Base-by-base conservation (phyloP, 2,888 invertebrate species). In the Helleia helle region DNA sequence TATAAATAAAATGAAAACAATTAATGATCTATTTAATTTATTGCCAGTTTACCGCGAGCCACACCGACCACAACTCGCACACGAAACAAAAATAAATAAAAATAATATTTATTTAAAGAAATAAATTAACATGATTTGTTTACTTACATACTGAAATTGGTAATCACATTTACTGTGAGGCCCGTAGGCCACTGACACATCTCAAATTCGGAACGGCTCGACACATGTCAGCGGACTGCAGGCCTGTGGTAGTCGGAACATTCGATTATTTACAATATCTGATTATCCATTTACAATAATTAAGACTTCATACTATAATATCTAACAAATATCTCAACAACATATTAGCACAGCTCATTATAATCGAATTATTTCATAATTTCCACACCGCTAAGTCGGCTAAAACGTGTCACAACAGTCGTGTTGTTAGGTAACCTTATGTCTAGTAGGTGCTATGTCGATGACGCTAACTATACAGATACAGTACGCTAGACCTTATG, bases 91-190 rank as follows among this genome's bases (percentile, higher is more conserved):
- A 31, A 34, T 34, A 34, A 34, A 25, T 25, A 36, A 13, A 38
- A 39, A 39, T 30, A 39, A 39, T 38, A 38, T 27, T 30, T 24
- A 39, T 39, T 29, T 24, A 39, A 9, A 39, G 9, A 39, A 39
- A 25, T 28, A 17, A 39, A 30, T 30, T 39, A 30, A 39, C 39
- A 39, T 39, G 39, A 31, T 30, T 39, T 39, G 22, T 30, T 30
- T 22, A 18, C 39, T 39, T 39, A 39, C 39, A 39, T 39, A 39
- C 39, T 39, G 39, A 39, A 39, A 12, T 24, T 24, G 25, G 25
- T 34, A 34, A 11, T 31, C 17, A 31, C 31, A 31, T 6, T 18
- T 18, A 17, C 34, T 22, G 8, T 4, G 11, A n/a, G 22, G 5
- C 22, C 7, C 5, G 2, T 22, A 8, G 22, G 8, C 1, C 6